Conservation (phyloP, 2,888 invertebrate species). For the Phalera bucephala region DNA sequence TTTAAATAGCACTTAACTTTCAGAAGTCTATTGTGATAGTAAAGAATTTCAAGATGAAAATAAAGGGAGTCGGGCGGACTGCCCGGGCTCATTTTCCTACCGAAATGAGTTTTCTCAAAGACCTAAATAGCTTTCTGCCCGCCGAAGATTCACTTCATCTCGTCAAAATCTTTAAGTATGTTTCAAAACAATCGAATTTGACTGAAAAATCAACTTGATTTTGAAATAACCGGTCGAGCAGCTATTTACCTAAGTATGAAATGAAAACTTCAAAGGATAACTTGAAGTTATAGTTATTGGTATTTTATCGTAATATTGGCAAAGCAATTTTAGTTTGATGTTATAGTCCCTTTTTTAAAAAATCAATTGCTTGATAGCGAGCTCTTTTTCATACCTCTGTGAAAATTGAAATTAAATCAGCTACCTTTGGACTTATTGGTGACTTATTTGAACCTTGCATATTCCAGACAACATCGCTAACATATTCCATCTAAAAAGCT, state of each 20-base stretch:
- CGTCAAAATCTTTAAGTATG: slow-evolving; percentile 5
- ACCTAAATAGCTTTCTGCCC: slow-evolving; percentile 15
- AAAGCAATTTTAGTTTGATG: too few species aligned
- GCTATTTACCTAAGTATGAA: too few species aligned
- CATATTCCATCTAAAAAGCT: neutral
- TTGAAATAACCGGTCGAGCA: neutral
- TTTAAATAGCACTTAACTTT: slow-evolving; percentile 1
- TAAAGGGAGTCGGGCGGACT: slow-evolving; percentile 6
- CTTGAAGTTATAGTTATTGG: too few species aligned
- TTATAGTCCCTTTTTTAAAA: too few species aligned
- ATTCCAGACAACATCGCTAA: too few species aligned
- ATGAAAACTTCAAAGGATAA: too few species aligned
- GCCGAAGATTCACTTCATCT: slow-evolving; percentile 11
- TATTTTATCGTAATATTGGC: too few species aligned
- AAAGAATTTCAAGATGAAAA: slow-evolving; percentile 13
- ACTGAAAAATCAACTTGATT: neutral
- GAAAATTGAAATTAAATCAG: too few species aligned
- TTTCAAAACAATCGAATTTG: neutral
- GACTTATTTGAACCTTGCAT: too few species aligned
- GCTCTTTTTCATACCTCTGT: too few species aligned
- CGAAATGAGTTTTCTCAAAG: slow-evolving; percentile 25
- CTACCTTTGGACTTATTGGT: too few species aligned
- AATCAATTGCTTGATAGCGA: too few species aligned
- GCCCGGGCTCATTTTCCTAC: slow-evolving; percentile 16
- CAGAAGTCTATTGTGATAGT: slow-evolving; percentile 6